These are phyloP conservation scores for Idaea biselata DNA, from an alignment of 2,888 invertebrate genomes.

Conservation along the genomic window DNA sequence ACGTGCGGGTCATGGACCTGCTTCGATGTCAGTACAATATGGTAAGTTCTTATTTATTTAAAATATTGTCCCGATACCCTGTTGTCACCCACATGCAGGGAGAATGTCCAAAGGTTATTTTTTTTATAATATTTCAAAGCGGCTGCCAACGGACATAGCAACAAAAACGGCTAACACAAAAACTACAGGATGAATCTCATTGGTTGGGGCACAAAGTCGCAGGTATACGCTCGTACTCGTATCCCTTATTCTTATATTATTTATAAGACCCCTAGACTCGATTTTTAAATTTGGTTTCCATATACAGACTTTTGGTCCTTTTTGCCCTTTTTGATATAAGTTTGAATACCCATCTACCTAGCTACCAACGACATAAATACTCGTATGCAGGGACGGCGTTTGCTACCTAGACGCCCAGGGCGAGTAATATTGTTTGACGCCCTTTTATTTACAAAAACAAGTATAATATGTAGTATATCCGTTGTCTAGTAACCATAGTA, in stretches of 20 bases:
- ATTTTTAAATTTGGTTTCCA: not conserved
- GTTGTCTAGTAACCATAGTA: too few relatives aligned
- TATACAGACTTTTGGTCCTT: not conserved
- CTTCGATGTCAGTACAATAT: slow-evolving; percentile 50
- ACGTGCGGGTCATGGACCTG: slow-evolving; percentile 45
- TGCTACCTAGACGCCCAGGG: too few relatives aligned
- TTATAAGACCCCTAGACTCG: not conserved
- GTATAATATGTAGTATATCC: too few relatives aligned
- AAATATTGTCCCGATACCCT: not conserved
- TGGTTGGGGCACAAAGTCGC: not conserved
- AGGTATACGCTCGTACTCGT: not conserved
- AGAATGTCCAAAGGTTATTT: not conserved
- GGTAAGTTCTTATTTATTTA: slow-evolving; percentile 31
- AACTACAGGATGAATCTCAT: not conserved
- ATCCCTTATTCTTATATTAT: not conserved
- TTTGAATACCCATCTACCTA: not conserved
- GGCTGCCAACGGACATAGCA: not conserved
- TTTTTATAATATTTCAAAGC: not conserved
- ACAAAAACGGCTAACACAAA: not conserved
- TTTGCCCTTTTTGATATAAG: not conserved
- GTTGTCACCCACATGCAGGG: not conserved
- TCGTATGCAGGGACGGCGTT: too few relatives aligned
- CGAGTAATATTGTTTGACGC: too few relatives aligned
- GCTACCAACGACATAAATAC: not conserved
- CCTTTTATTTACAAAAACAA: too few relatives aligned